A percentile compares a stretch with the other conserved stretches of the same genome.
Evolutionary conservation across 2,113 vertebrate species (phyloP).

Genomic region (Dicerorhinus sumatrensis): DNA sequence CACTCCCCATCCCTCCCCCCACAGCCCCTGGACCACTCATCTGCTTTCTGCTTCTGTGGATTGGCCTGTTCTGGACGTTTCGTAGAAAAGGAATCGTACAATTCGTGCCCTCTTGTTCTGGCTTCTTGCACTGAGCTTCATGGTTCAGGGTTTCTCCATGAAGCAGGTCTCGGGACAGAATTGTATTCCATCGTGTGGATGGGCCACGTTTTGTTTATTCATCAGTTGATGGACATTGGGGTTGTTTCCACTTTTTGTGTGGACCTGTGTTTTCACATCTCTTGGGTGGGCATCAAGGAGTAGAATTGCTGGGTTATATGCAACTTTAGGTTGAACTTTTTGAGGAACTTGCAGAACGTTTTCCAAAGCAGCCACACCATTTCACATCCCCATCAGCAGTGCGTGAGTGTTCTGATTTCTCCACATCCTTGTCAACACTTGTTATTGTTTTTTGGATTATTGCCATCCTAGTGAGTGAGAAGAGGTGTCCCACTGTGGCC

Average conservation of each 20-base stretch:
- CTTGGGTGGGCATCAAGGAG: not conserved
- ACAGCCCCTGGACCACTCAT: rapidly evolving
- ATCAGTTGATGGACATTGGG: not conserved
- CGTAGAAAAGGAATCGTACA: no score
- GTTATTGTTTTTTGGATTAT: not conserved
- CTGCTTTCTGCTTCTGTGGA: not conserved
- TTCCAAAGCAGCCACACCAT: no score
- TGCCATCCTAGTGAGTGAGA: not conserved
- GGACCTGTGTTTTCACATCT: not conserved
- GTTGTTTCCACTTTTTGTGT: not conserved
- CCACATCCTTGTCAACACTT: not conserved
- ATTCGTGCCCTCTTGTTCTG: not conserved
- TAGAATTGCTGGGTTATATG: not conserved
- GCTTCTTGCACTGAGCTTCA: not conserved
- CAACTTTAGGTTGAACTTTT: not conserved
- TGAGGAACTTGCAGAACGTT: not conserved
- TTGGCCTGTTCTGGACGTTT: not conserved
- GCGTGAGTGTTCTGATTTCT: not conserved
- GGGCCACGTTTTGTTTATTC: not conserved
- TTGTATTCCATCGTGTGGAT: not conserved
- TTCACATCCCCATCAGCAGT: not conserved
- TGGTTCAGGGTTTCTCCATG: not conserved
- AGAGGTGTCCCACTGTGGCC: not conserved
- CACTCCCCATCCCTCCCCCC: not conserved
- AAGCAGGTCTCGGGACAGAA: not conserved